A percentile compares a stretch with the other conserved stretches of the same genome.
These are phyloP conservation scores for Abrostola tripartita DNA, from an alignment of 2,888 invertebrate species.

Conservation along the genomic window DNA sequence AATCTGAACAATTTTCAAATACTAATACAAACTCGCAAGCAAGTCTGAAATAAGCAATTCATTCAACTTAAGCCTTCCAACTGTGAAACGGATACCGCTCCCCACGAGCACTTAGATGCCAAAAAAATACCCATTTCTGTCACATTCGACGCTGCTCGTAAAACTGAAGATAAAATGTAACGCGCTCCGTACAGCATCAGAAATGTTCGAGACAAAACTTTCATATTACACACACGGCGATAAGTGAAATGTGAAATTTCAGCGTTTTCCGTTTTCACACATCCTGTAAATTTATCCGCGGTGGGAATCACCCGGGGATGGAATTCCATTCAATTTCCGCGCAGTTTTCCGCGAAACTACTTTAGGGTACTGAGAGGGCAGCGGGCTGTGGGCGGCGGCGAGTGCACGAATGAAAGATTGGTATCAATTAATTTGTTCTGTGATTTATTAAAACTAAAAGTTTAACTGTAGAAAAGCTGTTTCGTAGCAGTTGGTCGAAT, in stretches of 20 bases:
- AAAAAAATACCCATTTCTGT: slow-evolving; percentile 37
- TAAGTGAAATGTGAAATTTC: slow-evolving; percentile 54
- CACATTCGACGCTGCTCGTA: slow-evolving; percentile 46
- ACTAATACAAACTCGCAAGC: slow-evolving; percentile 1
- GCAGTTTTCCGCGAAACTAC: slow-evolving; percentile 60
- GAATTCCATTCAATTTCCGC: slow-evolving; percentile 77
- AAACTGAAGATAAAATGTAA: slow-evolving; percentile 56
- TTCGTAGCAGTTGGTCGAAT: background rate
- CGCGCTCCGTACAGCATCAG: slow-evolving; percentile 35
- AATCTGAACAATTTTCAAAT: slow-evolving; percentile 13
- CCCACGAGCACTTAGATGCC: slow-evolving; percentile 20
- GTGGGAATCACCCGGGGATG: slow-evolving; percentile 62
- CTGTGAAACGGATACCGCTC: slow-evolving; percentile 21
- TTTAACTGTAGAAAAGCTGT: background rate
- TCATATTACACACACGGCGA: slow-evolving; percentile 49
- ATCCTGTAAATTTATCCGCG: slow-evolving; percentile 54
- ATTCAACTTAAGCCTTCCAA: slow-evolving; percentile 10
- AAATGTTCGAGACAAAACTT: slow-evolving; percentile 56
- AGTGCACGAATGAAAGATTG: slow-evolving; percentile 47
- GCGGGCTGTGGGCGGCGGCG: slow-evolving; percentile 33
- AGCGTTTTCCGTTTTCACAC: slow-evolving; percentile 42
- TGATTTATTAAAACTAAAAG: slow-evolving; percentile 45
- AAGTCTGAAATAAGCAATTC: slow-evolving; percentile 7
- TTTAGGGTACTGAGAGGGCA: slow-evolving; percentile 35
- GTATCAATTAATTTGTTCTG: slow-evolving; percentile 55